Evolutionary conservation across 2,797 vertebrate genomes (phyloP).

Genomic region (Nothura maculosa): DNA sequence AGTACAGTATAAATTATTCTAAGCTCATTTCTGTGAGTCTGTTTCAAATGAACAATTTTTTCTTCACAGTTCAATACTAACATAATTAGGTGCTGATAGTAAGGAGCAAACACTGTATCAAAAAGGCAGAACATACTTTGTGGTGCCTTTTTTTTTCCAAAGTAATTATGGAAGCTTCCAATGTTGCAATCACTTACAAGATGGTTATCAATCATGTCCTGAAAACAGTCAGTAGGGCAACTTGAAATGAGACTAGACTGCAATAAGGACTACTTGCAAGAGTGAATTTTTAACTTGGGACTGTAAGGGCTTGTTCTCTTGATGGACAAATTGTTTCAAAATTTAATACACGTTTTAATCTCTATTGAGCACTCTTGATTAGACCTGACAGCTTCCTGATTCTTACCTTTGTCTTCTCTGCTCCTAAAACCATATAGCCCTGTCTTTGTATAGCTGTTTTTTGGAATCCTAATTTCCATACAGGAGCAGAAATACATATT

Average conservation of each 20-base stretch:
- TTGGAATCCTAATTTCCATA: background rate
- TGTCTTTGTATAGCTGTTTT: background rate
- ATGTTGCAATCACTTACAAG: background rate
- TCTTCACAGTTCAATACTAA: background rate
- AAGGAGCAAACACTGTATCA: background rate
- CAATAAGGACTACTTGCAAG: background rate
- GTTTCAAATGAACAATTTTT: background rate
- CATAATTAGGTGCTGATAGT: background rate
- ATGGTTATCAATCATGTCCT: background rate
- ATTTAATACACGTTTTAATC: background rate
- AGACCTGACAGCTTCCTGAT: background rate
- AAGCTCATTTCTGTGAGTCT: background rate
- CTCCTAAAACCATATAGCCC: background rate
- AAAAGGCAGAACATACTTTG: background rate
- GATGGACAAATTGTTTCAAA: background rate
- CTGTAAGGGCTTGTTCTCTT: background rate
- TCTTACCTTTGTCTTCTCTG: background rate
- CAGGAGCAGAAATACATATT: background rate
- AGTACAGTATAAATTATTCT: background rate
- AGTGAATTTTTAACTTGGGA: background rate
- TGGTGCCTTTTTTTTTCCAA: background rate
- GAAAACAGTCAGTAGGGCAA: background rate
- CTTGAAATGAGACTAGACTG: background rate
- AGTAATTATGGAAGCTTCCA: background rate
- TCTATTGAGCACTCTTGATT: background rate